Conservation (phyloP, 2,113 vertebrate genomes). For the Patagioenas fasciata region DNA sequence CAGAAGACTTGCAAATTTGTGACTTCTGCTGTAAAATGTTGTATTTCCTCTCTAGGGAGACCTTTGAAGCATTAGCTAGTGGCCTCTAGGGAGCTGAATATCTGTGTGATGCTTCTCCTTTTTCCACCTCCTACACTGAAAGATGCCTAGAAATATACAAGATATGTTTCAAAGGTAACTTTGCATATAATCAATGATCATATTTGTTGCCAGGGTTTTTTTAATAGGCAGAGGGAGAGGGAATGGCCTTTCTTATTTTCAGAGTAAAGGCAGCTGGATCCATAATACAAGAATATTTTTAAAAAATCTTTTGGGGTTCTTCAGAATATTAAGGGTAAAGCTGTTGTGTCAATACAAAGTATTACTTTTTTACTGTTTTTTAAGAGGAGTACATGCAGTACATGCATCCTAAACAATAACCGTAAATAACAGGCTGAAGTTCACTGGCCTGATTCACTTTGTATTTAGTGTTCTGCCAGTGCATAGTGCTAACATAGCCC, state of each 20-base stretch:
- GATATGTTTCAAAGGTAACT: not conserved
- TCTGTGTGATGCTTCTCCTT: not conserved
- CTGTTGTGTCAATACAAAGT: not conserved
- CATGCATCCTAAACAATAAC: not conserved
- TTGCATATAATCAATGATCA: not conserved
- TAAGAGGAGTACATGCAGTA: not conserved
- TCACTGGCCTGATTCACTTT: not conserved
- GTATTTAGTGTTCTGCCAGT: not conserved
- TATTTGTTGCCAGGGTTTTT: not conserved
- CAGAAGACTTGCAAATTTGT: not conserved
- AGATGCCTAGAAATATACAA: not conserved
- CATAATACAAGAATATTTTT: not conserved
- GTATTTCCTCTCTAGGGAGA: not conserved
- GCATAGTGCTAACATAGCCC: fast-evolving
- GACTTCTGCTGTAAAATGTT: not conserved
- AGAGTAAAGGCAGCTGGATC: not conserved
- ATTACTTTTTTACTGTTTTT: not conserved
- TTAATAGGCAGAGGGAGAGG: not conserved
- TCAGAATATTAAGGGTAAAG: not conserved
- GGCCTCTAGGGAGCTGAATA: not conserved
- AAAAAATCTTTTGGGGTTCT: not conserved
- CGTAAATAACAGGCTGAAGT: not conserved
- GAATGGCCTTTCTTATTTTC: not conserved
- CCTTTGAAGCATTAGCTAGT: not conserved
- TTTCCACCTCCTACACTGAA: not conserved